Evolutionary conservation across 2,797 vertebrate species (phyloP).

Genomic region (Sardinella longiceps): DNA sequence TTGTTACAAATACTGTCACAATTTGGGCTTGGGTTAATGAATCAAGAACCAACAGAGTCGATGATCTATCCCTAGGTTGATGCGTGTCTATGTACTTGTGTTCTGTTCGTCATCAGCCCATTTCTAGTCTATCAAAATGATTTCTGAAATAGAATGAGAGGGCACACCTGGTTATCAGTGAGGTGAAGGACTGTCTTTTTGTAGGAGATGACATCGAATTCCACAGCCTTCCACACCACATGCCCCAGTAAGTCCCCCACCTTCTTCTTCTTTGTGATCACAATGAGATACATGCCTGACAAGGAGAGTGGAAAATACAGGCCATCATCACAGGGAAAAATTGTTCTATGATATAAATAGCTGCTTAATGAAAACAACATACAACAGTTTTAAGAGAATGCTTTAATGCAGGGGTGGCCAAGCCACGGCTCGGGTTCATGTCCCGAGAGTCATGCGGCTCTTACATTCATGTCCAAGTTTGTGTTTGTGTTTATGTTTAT

Average conservation of each 20-base stretch:
- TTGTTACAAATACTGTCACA: no score
- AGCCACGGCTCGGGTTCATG: no score
- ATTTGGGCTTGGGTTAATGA: no score
- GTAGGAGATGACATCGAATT: slow-evolving; percentile 93
- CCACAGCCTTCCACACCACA: slow-evolving; percentile 89
- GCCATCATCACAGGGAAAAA: background rate
- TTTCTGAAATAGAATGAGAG: background rate
- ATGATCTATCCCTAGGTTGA: background rate
- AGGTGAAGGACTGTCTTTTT: slow-evolving; percentile 96
- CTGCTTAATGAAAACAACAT: background rate
- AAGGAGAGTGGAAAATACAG: background rate
- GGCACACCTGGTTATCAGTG: slow-evolving; percentile 89
- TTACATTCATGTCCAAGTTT: no score
- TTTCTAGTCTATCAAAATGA: background rate
- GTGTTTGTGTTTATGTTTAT: no score
- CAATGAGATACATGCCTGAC: slow-evolving; percentile 89
- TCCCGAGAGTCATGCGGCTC: no score
- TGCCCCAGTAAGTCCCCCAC: slow-evolving; percentile 91
- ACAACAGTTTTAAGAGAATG: no score
- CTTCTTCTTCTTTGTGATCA: slow-evolving; percentile 95
- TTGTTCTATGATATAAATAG: background rate
- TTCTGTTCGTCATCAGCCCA: background rate
- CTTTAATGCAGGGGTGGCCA: no score
- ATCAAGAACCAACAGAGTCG: background rate
- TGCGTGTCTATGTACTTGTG: no score